These are phyloP conservation scores for Centrocercus urophasianus DNA, from an alignment of 2,113 vertebrate genomes.

Conservation along the genomic window DNA sequence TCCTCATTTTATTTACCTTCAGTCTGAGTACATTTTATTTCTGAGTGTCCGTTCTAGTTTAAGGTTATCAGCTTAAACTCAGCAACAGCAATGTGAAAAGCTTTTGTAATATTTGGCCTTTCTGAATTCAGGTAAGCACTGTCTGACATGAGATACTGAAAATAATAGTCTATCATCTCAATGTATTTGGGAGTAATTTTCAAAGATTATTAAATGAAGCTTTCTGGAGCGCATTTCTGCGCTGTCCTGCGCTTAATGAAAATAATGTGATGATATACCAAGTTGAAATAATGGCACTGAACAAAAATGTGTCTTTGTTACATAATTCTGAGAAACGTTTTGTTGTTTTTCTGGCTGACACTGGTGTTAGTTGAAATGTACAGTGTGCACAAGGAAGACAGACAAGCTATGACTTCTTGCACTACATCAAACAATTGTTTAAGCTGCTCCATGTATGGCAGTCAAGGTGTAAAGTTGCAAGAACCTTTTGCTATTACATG, in stretches of 20 bases:
- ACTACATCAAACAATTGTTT: neutral
- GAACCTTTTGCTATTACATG: neutral
- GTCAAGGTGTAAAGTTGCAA: neutral
- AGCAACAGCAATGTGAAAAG: neutral
- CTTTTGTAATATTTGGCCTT: neutral
- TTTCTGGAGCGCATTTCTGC: neutral
- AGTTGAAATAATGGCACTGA: neutral
- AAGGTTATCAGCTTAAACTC: neutral
- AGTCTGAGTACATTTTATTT: neutral
- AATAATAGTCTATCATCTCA: neutral
- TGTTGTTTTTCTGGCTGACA: neutral
- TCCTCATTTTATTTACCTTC: neutral
- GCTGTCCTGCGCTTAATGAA: neutral
- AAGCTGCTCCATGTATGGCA: neutral
- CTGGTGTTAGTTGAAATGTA: neutral
- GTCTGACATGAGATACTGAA: neutral
- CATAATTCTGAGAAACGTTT: neutral
- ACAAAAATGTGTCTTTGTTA: neutral
- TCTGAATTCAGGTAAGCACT: neutral
- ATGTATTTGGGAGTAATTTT: neutral
- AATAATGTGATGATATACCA: neutral
- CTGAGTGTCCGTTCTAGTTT: neutral
- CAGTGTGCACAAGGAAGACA: neutral
- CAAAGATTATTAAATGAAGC: neutral
- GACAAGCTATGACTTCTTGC: neutral